phyloP scores from a whole-genome alignment of 2,888 invertebrate species.

The Sepioteuthis lessoniana region DNA sequence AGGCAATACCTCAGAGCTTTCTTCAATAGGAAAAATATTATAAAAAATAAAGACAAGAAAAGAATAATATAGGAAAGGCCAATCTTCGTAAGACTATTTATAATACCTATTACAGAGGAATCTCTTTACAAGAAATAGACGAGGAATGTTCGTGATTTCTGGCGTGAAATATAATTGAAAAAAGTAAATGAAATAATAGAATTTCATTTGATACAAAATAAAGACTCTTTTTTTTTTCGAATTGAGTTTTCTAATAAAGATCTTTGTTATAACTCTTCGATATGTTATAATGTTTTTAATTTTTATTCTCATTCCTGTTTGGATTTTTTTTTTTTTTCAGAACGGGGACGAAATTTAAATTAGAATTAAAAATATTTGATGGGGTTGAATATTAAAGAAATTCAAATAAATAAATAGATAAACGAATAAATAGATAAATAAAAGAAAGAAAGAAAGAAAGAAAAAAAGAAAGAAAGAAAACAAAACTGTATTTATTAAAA shows the following conservation, averaged over 20 bases:
- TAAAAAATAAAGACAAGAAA: not conserved
- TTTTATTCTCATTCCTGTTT: not conserved
- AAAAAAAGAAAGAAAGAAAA: too few species aligned
- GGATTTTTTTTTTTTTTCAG: not conserved
- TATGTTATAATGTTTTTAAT: not conserved
- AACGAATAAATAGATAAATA: too few species aligned
- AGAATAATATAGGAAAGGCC: not conserved
- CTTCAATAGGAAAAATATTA: not conserved
- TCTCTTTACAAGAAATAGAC: not conserved
- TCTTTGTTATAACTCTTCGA: not conserved
- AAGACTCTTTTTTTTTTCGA: not conserved
- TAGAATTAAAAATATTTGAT: not conserved
- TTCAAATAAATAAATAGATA: too few species aligned
- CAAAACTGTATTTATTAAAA: too few species aligned
- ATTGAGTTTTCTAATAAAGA: not conserved
- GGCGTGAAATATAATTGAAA: not conserved
- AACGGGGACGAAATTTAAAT: not conserved
- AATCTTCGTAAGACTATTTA: not conserved
- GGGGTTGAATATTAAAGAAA: not conserved
- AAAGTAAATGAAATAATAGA: not conserved
- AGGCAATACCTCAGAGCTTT: not conserved
- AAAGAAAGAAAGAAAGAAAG: too few species aligned
- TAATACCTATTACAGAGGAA: not conserved
- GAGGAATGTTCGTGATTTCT: slow-evolving; percentile 8
- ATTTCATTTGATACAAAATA: slow-evolving; percentile 8